Conservation (phyloP, 2,888 invertebrate genomes). For the Axea sp. region DNA sequence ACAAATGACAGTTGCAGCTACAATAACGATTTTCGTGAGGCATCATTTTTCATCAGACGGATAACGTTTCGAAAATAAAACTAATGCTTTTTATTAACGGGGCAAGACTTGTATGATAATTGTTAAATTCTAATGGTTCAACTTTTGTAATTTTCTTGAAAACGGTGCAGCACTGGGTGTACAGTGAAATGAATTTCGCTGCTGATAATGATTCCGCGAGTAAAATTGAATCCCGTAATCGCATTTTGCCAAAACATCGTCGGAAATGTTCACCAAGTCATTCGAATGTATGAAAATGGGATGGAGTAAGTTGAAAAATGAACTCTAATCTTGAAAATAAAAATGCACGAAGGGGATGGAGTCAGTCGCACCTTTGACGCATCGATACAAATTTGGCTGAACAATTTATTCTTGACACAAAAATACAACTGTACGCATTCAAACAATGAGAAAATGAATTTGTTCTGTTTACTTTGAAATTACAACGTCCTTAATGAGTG, state of each 20-base stretch:
- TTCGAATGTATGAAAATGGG: slow-evolving; percentile 32
- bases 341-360: too few relatives aligned
- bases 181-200: slow-evolving; percentile 19
- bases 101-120: background rate
- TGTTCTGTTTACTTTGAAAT: too few relatives aligned
- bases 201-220: slow-evolving; percentile 39
- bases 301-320: slow-evolving; percentile 15
- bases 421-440: too few relatives aligned
- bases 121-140: background rate
- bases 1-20: too few relatives aligned
- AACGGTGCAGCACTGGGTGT: slow-evolving; percentile 1
- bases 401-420: too few relatives aligned
- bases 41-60: background rate
- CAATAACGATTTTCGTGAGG: background rate
- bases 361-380: too few relatives aligned
- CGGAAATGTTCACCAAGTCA: slow-evolving; percentile 27
- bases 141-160: slow-evolving; percentile 17
- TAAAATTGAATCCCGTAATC: slow-evolving; percentile 52
- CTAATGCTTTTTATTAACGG: background rate
- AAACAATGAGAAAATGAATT: too few relatives aligned
- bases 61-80: background rate
- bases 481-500: too few relatives aligned
- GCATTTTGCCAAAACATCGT: slow-evolving; percentile 48
- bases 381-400: too few relatives aligned
- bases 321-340: too few relatives aligned